Percentiles rank a stretch among this genome's conserved stretches.
Conservation (phyloP, 2,113 vertebrate species). For the Regulus satrapa region DNA sequence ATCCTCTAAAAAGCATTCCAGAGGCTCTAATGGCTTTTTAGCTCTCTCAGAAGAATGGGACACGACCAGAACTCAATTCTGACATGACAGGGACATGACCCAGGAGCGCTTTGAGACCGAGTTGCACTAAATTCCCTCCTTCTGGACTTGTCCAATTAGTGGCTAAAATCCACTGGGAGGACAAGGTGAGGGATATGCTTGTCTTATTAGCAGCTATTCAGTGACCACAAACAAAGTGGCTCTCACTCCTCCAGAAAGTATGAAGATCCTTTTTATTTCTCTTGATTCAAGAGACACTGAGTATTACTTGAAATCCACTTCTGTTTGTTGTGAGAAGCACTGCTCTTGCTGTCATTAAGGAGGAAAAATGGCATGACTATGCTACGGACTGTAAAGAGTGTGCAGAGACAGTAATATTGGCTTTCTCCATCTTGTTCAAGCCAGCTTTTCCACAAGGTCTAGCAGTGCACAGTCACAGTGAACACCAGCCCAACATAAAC, state of each 20-base stretch:
- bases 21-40: not conserved
- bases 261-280: not conserved
- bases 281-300: not conserved
- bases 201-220: not conserved
- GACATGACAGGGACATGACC: not conserved
- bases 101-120: not conserved
- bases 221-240: not conserved
- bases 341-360: not conserved
- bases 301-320: not conserved
- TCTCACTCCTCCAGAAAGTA: not conserved
- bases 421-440: not conserved
- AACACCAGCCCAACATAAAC: not conserved
- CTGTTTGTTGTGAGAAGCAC: not conserved
- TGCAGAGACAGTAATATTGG: not conserved
- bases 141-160: constrained; percentile 28
- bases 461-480: not conserved
- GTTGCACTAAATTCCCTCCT: not conserved
- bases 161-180: not conserved
- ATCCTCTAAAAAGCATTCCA: not conserved
- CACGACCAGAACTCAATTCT: not conserved
- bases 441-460: not conserved
- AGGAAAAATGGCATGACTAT: not conserved
- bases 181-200: not conserved
- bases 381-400: not conserved
- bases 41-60: not conserved